A percentile compares a stretch with the other conserved stretches of the same genome.
phyloP scores from a whole-genome alignment of 1,140 invertebrate genomes.

The Diprion similis region DNA sequence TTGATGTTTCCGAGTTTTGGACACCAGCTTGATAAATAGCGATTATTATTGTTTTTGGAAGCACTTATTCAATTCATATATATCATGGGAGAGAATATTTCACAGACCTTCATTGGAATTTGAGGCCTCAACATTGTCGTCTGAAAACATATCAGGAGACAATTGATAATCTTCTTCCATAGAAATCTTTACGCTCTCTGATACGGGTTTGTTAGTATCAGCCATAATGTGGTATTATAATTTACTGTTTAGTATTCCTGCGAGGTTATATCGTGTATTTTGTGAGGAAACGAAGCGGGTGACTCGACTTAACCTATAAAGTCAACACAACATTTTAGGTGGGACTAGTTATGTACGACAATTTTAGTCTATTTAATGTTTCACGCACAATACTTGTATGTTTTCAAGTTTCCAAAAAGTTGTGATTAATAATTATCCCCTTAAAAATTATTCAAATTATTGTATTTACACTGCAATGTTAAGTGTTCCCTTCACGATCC shows the following conservation, averaged over 20 bases:
- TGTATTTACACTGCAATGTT: too few species aligned
- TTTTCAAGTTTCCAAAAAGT: too few species aligned
- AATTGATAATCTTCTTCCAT: constrained; percentile 39
- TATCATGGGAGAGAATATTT: neutral
- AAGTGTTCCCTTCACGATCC: too few species aligned
- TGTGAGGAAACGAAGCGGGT: neutral
- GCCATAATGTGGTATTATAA: neutral
- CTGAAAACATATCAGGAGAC: constrained; percentile 44
- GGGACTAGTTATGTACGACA: too few species aligned
- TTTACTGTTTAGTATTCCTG: too few species aligned
- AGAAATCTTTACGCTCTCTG: constrained; percentile 14
- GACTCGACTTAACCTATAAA: neutral
- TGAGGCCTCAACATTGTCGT: constrained; percentile 31
- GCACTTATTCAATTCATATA: too few species aligned
- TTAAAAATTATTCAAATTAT: too few species aligned
- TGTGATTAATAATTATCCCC: too few species aligned
- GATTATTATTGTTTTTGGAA: too few species aligned
- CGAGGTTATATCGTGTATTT: neutral
- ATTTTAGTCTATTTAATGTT: too few species aligned
- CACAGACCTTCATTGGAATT: constrained; percentile 14
- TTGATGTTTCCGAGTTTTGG: neutral
- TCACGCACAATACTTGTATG: too few species aligned
- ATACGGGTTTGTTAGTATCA: neutral
- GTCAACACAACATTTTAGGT: neutral
- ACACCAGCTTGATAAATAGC: neutral